Evolutionary conservation across 2,113 vertebrate genomes (phyloP).

Genomic region (Fregetta grallaria): DNA sequence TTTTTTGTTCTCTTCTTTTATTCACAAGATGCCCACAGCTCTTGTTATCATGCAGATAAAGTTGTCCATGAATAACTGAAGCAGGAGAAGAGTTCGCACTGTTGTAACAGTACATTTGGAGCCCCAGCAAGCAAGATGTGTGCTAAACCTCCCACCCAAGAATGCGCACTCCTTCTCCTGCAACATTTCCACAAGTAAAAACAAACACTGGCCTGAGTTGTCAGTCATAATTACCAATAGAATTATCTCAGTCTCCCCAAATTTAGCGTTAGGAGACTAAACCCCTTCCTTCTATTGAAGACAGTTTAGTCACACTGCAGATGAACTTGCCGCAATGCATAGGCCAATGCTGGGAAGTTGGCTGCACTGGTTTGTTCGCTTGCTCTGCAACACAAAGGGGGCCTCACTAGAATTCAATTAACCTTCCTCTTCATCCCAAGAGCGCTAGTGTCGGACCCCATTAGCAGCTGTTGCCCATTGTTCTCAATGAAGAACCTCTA

Average conservation of each 20-base stretch:
- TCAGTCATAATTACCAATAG: not conserved
- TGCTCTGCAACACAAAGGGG: constrained; percentile 13
- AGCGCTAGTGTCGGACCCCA: not conserved
- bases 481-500: constrained; percentile 3
- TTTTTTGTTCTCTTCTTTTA: not conserved
- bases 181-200: not conserved
- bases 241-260: not conserved
- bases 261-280: not conserved
- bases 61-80: not conserved
- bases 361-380: not conserved
- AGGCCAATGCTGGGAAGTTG: not conserved
- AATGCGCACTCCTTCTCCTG: not conserved
- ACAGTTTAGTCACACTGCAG: not conserved
- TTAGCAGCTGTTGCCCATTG: constrained; percentile 14
- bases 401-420: constrained; percentile 31
- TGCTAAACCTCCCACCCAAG: not conserved
- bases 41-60: not conserved
- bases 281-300: not conserved
- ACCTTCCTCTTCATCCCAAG: constrained; percentile 34
- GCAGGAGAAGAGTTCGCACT: not conserved
- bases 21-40: not conserved
- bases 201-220: not conserved
- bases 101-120: not conserved
- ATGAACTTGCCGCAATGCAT: not conserved
- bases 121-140: not conserved